Percentiles rank a stretch among this genome's conserved stretches.
phyloP scores from a whole-genome alignment of 1,140 invertebrate genomes.

The Bombus affinis region DNA sequence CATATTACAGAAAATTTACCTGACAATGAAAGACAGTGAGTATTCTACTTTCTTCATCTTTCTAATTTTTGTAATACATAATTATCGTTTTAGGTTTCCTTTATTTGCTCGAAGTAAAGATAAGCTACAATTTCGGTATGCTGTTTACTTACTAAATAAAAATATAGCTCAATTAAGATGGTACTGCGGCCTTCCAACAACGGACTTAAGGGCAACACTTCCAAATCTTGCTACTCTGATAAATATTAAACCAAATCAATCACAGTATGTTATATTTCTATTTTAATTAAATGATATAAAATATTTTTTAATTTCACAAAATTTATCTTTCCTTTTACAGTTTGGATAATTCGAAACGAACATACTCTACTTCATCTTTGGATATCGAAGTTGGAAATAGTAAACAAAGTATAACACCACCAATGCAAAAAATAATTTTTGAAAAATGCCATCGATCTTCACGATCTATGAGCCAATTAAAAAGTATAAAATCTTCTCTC shows the following conservation, averaged over 20 bases:
- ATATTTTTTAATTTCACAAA: constrained; percentile 4
- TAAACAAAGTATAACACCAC: constrained; percentile 74
- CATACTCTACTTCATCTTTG: constrained; percentile 81
- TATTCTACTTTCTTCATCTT: constrained; percentile 38
- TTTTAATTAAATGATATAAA: background rate
- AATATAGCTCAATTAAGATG: constrained; percentile 92
- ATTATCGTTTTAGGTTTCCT: constrained; percentile 86
- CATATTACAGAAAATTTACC: constrained; percentile 88
- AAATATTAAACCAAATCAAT: constrained; percentile 79
- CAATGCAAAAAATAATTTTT: constrained; percentile 77
- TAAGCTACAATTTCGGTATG: constrained; percentile 90
- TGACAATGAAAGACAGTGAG: constrained; percentile 90
- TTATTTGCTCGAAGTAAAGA: constrained; percentile 89
- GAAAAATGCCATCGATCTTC: constrained; percentile 76
- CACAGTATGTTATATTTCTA: constrained; percentile 65
- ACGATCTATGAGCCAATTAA: constrained; percentile 76
- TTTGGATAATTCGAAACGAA: constrained; percentile 80
- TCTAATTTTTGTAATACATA: background rate
- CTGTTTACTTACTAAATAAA: constrained; percentile 93
- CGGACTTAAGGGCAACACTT: constrained; percentile 88
- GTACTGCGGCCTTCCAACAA: constrained; percentile 87
- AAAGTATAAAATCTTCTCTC: constrained; percentile 74
- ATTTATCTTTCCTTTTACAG: constrained; percentile 61
- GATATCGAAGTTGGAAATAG: constrained; percentile 75
- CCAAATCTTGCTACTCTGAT: constrained; percentile 87